Percentiles rank a stretch among this genome's conserved stretches.
phyloP scores from a whole-genome alignment of 2,888 invertebrate species.

The Zeuzera pyrina region DNA sequence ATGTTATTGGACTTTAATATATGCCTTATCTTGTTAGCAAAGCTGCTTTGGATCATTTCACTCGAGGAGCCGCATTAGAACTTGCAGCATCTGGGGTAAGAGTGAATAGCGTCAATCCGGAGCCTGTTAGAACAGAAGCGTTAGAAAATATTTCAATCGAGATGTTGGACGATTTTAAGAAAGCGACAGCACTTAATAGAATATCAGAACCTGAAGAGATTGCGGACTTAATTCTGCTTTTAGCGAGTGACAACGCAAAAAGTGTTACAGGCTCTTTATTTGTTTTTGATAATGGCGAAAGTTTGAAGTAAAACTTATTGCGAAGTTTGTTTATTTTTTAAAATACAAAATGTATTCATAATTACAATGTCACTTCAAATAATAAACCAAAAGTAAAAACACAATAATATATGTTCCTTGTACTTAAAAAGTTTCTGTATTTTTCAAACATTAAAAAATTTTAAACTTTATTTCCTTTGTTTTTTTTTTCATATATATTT shows the following conservation, averaged over 20 bases:
- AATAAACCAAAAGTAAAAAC: no score
- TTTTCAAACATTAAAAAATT: no score
- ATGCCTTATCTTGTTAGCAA: slow-evolving; percentile 21
- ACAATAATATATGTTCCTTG: no score
- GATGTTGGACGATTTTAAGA: not conserved
- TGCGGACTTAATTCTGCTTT: not conserved
- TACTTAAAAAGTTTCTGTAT: no score
- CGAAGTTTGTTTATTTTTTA: no score
- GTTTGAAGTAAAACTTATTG: no score
- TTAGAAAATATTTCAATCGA: slow-evolving; percentile 12
- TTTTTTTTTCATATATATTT: no score
- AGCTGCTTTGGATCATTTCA: slow-evolving; percentile 26
- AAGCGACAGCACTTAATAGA: not conserved
- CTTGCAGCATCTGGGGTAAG: slow-evolving; percentile 23
- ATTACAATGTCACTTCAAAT: no score
- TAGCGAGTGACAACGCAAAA: not conserved
- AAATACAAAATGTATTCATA: no score
- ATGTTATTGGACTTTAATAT: not conserved
- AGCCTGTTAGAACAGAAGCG: slow-evolving; percentile 27
- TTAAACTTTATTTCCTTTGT: no score
- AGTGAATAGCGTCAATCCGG: slow-evolving; percentile 77
- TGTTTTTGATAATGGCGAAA: not conserved
- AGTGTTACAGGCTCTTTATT: not conserved
- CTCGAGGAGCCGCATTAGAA: slow-evolving; percentile 23
- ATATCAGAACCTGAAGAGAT: not conserved